These are phyloP conservation scores for Tortrix viridana DNA, from an alignment of 2,888 invertebrate genomes.

Conservation along the genomic window DNA sequence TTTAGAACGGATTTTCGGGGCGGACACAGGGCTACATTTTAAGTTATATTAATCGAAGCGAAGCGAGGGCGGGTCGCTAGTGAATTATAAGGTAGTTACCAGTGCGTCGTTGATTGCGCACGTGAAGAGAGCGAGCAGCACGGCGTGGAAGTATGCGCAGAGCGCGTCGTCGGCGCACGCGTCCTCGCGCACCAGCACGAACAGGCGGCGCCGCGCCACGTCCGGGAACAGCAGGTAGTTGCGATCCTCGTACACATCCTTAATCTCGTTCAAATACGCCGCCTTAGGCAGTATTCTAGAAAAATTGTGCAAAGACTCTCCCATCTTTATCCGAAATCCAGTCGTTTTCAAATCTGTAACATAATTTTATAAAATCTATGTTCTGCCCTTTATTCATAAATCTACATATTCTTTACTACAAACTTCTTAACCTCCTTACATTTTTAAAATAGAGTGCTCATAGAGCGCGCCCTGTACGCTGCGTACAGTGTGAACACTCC, in stretches of 20 bases:
- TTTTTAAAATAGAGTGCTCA: no score
- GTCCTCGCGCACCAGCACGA: slow-evolving; percentile 82
- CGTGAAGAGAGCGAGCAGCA: slow-evolving; percentile 71
- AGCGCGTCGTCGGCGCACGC: slow-evolving; percentile 83
- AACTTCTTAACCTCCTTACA: no score
- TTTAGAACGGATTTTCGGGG: no score
- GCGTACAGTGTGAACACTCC: no score
- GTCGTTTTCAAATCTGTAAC: slow-evolving; percentile 84
- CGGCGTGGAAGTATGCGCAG: slow-evolving; percentile 88
- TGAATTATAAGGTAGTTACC: slow-evolving; percentile 49
- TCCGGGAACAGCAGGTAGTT: slow-evolving; percentile 84
- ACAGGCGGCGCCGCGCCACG: slow-evolving; percentile 72
- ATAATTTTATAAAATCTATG: no score
- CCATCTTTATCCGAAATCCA: slow-evolving; percentile 86
- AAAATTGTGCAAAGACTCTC: slow-evolving; percentile 78
- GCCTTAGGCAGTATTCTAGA: slow-evolving; percentile 47
- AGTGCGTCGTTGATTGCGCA: slow-evolving; percentile 64
- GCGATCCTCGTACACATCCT: slow-evolving; percentile 71
- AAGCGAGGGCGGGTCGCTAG: no score
- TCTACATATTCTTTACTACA: no score
- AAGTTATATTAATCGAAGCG: no score
- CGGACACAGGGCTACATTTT: no score
- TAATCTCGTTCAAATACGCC: slow-evolving; percentile 63
- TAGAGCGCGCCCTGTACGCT: no score
- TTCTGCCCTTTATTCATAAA: no score